These are phyloP conservation scores for Saccopteryx bilineata DNA, from an alignment of 2,113 vertebrate species.

Conservation along the genomic window DNA sequence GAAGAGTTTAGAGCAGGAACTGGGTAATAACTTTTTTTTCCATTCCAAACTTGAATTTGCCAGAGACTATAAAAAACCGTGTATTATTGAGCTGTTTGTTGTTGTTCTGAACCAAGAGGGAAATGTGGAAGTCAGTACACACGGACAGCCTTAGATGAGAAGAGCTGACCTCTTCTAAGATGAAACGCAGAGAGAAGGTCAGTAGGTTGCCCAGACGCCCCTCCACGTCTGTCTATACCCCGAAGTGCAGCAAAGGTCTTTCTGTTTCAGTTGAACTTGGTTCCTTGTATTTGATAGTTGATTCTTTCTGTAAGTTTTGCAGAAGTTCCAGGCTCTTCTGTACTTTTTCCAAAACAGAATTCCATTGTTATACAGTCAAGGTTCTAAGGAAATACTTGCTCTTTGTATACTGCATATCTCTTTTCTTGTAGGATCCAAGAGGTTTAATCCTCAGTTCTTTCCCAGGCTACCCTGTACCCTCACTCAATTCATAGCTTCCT, in stretches of 20 bases:
- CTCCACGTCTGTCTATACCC: neutral
- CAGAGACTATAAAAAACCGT: neutral
- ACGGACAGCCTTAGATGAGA: constrained; percentile 29
- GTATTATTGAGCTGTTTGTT: constrained; percentile 35
- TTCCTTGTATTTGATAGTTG: neutral
- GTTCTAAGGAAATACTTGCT: constrained; percentile 66
- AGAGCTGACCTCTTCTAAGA: neutral
- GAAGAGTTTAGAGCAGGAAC: constrained; percentile 4
- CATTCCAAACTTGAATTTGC: constrained; percentile 68
- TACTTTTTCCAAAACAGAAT: constrained; percentile 64
- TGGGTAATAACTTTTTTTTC: constrained; percentile 29
- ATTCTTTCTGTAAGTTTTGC: neutral
- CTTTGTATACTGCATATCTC: constrained; percentile 69
- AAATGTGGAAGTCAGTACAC: constrained; percentile 27
- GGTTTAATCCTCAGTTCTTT: neutral
- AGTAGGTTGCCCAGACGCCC: constrained; percentile 67
- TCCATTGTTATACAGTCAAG: constrained; percentile 58
- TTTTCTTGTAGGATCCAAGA: constrained; percentile 73
- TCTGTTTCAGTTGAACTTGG: constrained; percentile 52
- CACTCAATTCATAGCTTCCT: constrained; percentile 84
- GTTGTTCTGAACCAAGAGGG: neutral
- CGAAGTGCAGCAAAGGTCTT: constrained; percentile 50
- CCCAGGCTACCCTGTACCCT: neutral
- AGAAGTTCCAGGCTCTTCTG: constrained; percentile 70
- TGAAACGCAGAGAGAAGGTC: neutral